Conservation (phyloP, 2,113 vertebrate species). For the Anser brachyrhynchus region DNA sequence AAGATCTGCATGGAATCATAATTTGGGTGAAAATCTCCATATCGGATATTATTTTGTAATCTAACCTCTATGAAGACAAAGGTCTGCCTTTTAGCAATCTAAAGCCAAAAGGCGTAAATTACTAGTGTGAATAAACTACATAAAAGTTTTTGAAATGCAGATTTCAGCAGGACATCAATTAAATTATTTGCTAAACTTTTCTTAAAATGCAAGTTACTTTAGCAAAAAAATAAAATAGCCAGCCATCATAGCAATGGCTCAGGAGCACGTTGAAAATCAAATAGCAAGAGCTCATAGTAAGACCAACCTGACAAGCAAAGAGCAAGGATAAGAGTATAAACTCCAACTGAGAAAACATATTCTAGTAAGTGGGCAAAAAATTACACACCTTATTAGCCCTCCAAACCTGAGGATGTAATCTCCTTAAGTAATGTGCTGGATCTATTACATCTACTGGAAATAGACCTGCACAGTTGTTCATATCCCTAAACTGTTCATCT, state of each 20-base stretch:
- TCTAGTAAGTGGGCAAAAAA: not conserved
- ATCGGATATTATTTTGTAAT: accelerated
- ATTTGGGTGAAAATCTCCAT: not conserved
- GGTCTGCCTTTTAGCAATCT: not conserved
- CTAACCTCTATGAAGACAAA: not conserved
- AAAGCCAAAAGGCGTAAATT: not conserved
- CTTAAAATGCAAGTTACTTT: not conserved
- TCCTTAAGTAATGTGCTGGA: not conserved
- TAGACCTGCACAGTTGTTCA: not conserved
- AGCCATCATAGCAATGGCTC: not conserved
- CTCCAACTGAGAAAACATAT: not conserved
- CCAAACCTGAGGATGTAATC: not conserved
- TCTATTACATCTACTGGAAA: not conserved
- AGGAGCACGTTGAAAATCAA: not conserved
- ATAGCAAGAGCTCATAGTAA: not conserved
- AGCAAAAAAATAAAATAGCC: not conserved
- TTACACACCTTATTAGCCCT: not conserved
- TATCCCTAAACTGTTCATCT: slow-evolving; percentile 50
- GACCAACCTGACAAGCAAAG: not conserved
- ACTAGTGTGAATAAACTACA: not conserved
- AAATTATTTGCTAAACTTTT: not conserved
- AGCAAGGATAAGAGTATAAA: not conserved
- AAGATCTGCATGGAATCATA: not conserved
- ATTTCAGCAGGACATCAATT: not conserved
- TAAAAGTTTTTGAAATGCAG: not conserved